Evolutionary conservation across 2,888 invertebrate genomes (phyloP), one percentile per base, ranked within the genome.

Genomic region (Hydrotaea cyrtoneurina): DNA sequence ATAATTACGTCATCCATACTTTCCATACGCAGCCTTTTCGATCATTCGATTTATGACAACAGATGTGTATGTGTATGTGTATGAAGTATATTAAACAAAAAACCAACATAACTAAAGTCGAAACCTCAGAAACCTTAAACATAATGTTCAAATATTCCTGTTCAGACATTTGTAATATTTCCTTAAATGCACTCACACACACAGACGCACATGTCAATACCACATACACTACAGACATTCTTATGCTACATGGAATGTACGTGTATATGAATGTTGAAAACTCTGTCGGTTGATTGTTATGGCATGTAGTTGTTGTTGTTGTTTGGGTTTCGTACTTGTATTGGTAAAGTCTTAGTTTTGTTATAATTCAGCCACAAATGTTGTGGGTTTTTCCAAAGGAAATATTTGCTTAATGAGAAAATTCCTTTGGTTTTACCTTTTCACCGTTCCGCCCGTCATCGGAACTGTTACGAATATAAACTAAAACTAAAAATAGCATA

Each of bases 341-440:
- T n/a, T 17, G 23, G 64, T 64, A 19, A 31, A 39, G 36, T 36
- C 31, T n/a, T 43, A 66, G 69, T 13, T 75, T 62, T 71, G 46
- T 36, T 74, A 31, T 69, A 80, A 74, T 57, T 74, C 11, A 64
- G 75, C 74, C 62, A 31, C 78, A 82, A 75, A 82, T 72, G 23
- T 57, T 82, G 82, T 73, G 77, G 77, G 55, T 73, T 82, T 50
- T 17, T 10, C 62, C 53, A 43, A 17, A 26, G 75, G 17, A 71
- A 82, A 78, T 72, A 82, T 78, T 82, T 82, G 39, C 55, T 75
- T 72, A 82, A 82, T 78, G 75, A 72, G 62, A 78, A 78, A 82
- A 75, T 82, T 82, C 78, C 55, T 75, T 46, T 43, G 57, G 74
- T 39, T 75, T 82, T 59, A n/a, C 19, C 50, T 21, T 13, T 46